phyloP scores from a whole-genome alignment of 2,888 invertebrate genomes.

The Suillia variegata region DNA sequence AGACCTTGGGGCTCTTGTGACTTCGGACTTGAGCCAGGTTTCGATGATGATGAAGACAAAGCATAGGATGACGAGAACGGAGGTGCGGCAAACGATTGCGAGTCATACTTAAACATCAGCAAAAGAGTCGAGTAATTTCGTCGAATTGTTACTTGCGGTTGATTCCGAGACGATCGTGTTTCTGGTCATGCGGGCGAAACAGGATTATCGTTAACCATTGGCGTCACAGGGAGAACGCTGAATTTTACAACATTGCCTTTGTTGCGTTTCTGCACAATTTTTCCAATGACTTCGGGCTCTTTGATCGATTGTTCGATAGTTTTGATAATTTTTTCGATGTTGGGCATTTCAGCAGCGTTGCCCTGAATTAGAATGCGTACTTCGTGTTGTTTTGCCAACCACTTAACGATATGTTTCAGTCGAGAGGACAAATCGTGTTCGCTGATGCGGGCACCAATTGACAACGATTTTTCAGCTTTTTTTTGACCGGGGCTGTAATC shows the following conservation, averaged over 20 bases:
- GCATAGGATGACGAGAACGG: too few relatives aligned
- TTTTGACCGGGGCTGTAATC: constrained; percentile 43
- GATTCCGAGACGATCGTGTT: constrained; percentile 26
- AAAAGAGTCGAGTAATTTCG: neutral
- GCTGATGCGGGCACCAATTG: constrained; percentile 68
- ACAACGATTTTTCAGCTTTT: constrained; percentile 70
- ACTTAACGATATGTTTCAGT: constrained; percentile 70
- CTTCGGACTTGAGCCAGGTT: too few relatives aligned
- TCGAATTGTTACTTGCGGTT: neutral
- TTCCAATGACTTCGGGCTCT: constrained; percentile 61
- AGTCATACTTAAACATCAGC: too few relatives aligned
- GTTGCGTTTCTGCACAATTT: constrained; percentile 68
- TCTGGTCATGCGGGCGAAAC: constrained; percentile 37
- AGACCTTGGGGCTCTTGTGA: too few relatives aligned
- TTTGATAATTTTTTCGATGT: constrained; percentile 64
- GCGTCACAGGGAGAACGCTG: constrained; percentile 64
- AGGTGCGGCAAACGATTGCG: too few relatives aligned
- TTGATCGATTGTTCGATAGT: constrained; percentile 64
- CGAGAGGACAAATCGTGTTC: constrained; percentile 71
- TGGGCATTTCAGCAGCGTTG: constrained; percentile 34
- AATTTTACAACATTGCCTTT: constrained; percentile 70
- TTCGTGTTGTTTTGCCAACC: constrained; percentile 71
- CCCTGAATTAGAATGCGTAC: constrained; percentile 61
- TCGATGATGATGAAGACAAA: too few relatives aligned
- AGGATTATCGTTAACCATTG: neutral